Conservation (phyloP, 2,888 invertebrate genomes). For the Dryadula phaetusa region DNA sequence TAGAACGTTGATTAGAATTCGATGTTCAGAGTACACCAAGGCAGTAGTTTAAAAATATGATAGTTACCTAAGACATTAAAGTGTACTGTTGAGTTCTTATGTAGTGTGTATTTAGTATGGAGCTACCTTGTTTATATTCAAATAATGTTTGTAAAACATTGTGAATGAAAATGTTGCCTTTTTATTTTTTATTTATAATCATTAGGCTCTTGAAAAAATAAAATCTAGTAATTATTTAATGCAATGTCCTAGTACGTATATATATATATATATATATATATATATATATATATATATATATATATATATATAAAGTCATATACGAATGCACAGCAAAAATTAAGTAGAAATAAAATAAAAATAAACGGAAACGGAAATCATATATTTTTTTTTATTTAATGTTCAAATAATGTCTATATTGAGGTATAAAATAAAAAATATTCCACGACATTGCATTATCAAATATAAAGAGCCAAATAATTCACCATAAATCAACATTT, state of each 20-base stretch:
- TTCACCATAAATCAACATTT: background rate
- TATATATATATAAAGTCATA: no score
- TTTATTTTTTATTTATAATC: background rate
- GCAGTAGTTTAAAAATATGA: slow-evolving; percentile 30
- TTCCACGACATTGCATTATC: background rate
- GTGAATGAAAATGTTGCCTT: background rate
- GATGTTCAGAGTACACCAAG: slow-evolving; percentile 41
- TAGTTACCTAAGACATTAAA: slow-evolving; percentile 13
- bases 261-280: no score
- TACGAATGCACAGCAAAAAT: no score
- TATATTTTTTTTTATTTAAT: no score
- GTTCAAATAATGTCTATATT: no score
- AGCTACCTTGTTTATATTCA: background rate
- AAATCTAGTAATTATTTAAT: background rate
- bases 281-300: no score
- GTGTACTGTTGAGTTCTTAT: slow-evolving; percentile 12
- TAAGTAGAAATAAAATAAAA: no score
- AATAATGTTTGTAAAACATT: background rate
- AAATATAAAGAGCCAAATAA: background rate
- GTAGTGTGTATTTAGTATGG: background rate
- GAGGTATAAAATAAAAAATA: no score
- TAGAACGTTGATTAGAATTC: slow-evolving; percentile 39
- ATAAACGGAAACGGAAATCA: no score
- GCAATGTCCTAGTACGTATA: background rate
- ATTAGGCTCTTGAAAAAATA: background rate